phyloP scores from a whole-genome alignment of 2,113 vertebrate species.

The Amphiprion ocellaris region DNA sequence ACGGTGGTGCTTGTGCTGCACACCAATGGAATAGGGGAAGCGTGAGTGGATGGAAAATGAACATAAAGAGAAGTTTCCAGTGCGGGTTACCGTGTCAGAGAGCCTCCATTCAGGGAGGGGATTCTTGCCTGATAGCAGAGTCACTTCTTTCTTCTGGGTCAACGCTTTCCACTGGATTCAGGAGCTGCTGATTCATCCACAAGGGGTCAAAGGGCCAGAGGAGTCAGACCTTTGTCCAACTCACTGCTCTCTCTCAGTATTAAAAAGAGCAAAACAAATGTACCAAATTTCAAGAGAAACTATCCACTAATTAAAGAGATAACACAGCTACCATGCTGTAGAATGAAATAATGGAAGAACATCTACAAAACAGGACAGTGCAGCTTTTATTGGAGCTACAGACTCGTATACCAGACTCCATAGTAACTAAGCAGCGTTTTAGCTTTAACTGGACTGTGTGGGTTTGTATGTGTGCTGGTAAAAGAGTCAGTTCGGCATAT shows the following conservation, averaged over 20 bases:
- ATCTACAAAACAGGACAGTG: neutral
- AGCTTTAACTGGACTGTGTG: conserved; percentile 15
- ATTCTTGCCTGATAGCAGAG: conserved; percentile 7
- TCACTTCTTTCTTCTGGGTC: conserved; percentile 35
- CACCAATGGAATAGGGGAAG: neutral
- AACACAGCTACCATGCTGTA: neutral
- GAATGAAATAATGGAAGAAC: neutral
- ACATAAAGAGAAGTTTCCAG: neutral
- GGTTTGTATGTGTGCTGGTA: conserved; percentile 4
- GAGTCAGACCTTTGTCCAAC: conserved; percentile 1
- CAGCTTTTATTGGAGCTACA: neutral
- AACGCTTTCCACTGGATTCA: conserved; percentile 7
- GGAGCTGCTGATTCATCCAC: conserved; percentile 29
- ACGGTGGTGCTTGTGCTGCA: neutral
- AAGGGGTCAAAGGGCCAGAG: conserved; percentile 25
- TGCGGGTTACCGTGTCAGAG: neutral
- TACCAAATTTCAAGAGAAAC: neutral
- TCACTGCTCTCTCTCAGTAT: conserved; percentile 4
- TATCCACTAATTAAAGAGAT: no score
- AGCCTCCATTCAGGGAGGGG: conserved; percentile 5
- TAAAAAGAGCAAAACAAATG: neutral
- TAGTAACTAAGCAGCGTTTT: conserved; percentile 9
- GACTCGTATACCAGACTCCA: neutral
- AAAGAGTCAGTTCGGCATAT: conserved; percentile 15
- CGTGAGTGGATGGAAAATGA: conserved; percentile 4